Percentiles rank a stretch among this genome's conserved stretches.
These are phyloP conservation scores for Pipistrellus kuhlii DNA, from an alignment of 2,797 vertebrate genomes.

Conservation along the genomic window DNA sequence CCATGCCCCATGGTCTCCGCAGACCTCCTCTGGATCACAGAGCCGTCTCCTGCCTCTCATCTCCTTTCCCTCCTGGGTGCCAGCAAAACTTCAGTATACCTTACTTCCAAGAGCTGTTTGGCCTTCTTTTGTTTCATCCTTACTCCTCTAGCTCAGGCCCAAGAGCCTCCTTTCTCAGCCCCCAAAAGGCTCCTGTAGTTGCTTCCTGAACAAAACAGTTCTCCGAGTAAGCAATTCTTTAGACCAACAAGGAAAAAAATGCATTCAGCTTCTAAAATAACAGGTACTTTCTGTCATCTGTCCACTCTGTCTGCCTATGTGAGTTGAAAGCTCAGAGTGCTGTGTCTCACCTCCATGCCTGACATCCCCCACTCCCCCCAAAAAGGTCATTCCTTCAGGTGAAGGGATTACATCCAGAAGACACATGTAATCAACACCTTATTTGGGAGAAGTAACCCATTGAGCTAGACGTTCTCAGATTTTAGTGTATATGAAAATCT, in stretches of 20 bases:
- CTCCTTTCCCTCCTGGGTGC: too few species aligned
- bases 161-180: too few species aligned
- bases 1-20: too few species aligned
- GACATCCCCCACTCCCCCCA: background rate
- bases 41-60: too few species aligned
- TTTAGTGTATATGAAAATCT: background rate
- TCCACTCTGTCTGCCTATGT: background rate
- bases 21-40: too few species aligned
- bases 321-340: background rate
- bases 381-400: background rate
- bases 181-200: too few species aligned
- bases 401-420: constrained; percentile 4
- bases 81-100: too few species aligned
- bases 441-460: background rate
- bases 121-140: too few species aligned
- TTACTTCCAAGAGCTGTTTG: too few species aligned
- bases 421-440: background rate
- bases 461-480: background rate
- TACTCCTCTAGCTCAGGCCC: too few species aligned
- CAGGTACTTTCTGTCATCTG: background rate
- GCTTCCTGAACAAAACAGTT: background rate
- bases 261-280: background rate
- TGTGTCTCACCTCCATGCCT: background rate
- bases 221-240: background rate
- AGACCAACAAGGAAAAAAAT: background rate